Conservation (phyloP, 1,140 invertebrate species). For the Antheraea mylitta region DNA sequence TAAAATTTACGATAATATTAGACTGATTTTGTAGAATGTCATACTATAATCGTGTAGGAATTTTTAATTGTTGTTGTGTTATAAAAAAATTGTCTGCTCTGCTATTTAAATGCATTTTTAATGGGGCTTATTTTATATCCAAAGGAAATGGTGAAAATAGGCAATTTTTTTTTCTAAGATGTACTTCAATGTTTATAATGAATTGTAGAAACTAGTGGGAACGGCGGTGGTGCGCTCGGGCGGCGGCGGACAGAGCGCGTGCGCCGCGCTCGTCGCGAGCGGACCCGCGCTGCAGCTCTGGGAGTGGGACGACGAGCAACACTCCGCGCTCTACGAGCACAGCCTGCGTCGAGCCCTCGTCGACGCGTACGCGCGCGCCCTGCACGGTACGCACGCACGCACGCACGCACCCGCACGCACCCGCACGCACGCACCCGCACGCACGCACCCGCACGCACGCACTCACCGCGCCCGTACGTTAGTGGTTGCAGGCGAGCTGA, state of each 20-base stretch:
- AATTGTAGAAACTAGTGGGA: slow-evolving; percentile 60
- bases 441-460: too few species aligned
- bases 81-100: too few species aligned
- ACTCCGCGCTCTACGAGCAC: slow-evolving; percentile 48
- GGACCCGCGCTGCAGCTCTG: slow-evolving; percentile 59
- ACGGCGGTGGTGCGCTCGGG: slow-evolving; percentile 34
- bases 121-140: too few species aligned
- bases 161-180: too few species aligned
- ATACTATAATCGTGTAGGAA: too few species aligned
- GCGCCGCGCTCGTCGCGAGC: slow-evolving; percentile 46
- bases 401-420: not conserved
- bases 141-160: too few species aligned
- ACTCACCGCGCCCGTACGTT: not conserved
- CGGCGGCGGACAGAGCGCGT: slow-evolving; percentile 6
- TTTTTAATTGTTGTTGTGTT: too few species aligned
- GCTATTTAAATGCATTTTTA: too few species aligned
- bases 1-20: too few species aligned
- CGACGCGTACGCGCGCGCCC: slow-evolving; percentile 41
- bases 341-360: slow-evolving; percentile 44
- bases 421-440: not conserved
- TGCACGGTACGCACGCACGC: slow-evolving; percentile 28
- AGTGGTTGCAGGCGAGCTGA: slow-evolving; percentile 41
- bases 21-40: too few species aligned
- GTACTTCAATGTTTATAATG: too few species aligned
- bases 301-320: slow-evolving; percentile 44